Evolutionary conservation across 2,888 invertebrate species (phyloP).

Genomic region (Phragmatobia fuliginosa): DNA sequence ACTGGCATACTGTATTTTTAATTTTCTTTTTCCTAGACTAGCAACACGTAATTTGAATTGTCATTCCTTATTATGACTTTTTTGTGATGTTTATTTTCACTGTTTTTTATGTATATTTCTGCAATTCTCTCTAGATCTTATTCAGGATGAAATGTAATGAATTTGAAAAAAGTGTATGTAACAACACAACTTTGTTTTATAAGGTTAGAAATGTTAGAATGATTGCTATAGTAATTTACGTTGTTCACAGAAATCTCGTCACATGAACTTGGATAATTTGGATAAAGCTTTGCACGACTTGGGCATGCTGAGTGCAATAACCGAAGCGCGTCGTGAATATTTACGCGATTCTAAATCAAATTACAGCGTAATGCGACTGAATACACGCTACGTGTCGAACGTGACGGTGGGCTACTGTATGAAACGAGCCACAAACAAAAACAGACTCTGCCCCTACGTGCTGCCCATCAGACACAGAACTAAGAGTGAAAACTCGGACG

Average conservation of each 20-base stretch:
- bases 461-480: constrained; percentile 87
- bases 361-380: constrained; percentile 84
- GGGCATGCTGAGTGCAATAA: constrained; percentile 87
- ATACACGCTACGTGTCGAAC: constrained; percentile 88
- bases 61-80: constrained; percentile 75
- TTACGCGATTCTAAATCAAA: constrained; percentile 82
- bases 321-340: constrained; percentile 86
- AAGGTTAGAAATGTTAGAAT: constrained; percentile 28
- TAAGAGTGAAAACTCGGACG: constrained; percentile 88
- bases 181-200: constrained; percentile 24
- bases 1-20: neutral
- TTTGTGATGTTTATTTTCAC: constrained; percentile 85
- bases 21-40: constrained; percentile 16
- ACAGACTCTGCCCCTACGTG: constrained; percentile 87
- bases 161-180: constrained; percentile 72
- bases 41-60: constrained; percentile 41
- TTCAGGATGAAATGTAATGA: constrained; percentile 80
- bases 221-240: constrained; percentile 57
- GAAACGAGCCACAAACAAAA: constrained; percentile 83
- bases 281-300: constrained; percentile 87
- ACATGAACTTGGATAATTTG: constrained; percentile 85
- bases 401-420: constrained; percentile 88
- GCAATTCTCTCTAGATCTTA: constrained; percentile 59
- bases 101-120: constrained; percentile 70
- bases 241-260: constrained; percentile 79